Percentiles rank a stretch among this genome's conserved stretches.
These are phyloP conservation scores for Leptestheria dahalacensis DNA, from an alignment of 1,140 invertebrate species.

Conservation along the genomic window DNA sequence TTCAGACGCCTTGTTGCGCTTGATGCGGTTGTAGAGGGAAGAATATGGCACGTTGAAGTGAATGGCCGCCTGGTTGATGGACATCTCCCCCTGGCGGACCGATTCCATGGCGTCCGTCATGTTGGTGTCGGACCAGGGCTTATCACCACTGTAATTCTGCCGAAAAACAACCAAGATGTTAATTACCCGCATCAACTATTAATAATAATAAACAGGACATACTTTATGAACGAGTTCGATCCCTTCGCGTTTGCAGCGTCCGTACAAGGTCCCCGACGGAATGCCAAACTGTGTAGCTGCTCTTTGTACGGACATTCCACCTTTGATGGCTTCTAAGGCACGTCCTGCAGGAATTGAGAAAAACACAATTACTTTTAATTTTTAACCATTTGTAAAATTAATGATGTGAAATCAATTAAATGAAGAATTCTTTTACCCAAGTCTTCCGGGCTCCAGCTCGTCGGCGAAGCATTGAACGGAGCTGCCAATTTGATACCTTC, in stretches of 20 bases:
- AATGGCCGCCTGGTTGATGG: constrained; percentile 82
- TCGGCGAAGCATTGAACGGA: constrained; percentile 76
- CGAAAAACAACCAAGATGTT: background rate
- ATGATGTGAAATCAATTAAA: too few species aligned
- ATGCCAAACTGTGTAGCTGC: constrained; percentile 71
- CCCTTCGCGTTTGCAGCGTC: constrained; percentile 69
- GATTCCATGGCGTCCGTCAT: constrained; percentile 77
- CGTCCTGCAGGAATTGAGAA: constrained; percentile 1
- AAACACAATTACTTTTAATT: too few species aligned
- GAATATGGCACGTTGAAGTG: constrained; percentile 80
- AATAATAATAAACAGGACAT: background rate
- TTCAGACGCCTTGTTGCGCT: constrained; percentile 28
- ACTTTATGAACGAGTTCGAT: constrained; percentile 45
- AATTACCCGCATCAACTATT: too few species aligned
- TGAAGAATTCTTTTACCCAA: too few species aligned
- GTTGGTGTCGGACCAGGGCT: constrained; percentile 71
- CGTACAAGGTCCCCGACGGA: constrained; percentile 68
- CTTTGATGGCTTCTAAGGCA: constrained; percentile 64
- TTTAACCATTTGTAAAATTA: too few species aligned
- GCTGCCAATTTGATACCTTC: constrained; percentile 73
- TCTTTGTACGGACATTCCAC: constrained; percentile 67
- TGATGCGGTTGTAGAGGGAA: constrained; percentile 71
- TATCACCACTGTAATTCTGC: constrained; percentile 54
- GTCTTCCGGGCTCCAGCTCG: constrained; percentile 70
- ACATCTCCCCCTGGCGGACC: constrained; percentile 75